Conservation (phyloP, 2,888 invertebrate genomes). For the Chymomyza amoena region DNA sequence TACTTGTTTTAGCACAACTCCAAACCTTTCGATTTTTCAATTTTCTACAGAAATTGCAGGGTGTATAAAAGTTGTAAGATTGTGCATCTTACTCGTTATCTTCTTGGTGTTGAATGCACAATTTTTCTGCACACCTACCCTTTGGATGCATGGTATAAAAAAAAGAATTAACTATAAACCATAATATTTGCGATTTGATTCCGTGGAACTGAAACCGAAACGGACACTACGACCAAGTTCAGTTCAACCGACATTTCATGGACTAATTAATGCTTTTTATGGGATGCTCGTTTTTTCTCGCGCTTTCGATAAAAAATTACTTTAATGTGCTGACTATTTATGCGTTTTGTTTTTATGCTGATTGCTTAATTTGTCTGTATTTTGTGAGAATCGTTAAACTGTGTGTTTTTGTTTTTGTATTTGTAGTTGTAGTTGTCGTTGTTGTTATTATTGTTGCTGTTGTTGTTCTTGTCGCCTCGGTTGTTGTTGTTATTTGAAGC, state of each 20-base stretch:
- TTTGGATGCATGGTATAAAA: not conserved
- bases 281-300: conserved; percentile 68
- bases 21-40: too few relatives aligned
- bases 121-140: too few relatives aligned
- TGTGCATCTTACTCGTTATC: too few relatives aligned
- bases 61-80: too few relatives aligned
- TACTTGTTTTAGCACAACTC: too few relatives aligned
- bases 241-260: not conserved
- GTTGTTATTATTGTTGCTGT: not conserved
- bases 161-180: not conserved
- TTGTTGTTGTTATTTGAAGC: conserved; percentile 25
- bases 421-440: not conserved
- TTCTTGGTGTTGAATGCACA: too few relatives aligned
- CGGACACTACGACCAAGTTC: too few relatives aligned
- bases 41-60: too few relatives aligned
- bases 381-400: conserved; percentile 66
- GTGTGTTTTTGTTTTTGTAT: not conserved
- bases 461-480: conserved; percentile 32
- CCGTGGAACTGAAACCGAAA: not conserved
- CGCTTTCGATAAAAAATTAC: conserved; percentile 60
- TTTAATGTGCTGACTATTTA: conserved; percentile 53
- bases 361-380: conserved; percentile 72
- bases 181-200: not conserved
- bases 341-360: conserved; percentile 69
- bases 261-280: conserved; percentile 67